Evolutionary conservation across 2,888 invertebrate species (phyloP).

Genomic region (Eupithecia exiguata): DNA sequence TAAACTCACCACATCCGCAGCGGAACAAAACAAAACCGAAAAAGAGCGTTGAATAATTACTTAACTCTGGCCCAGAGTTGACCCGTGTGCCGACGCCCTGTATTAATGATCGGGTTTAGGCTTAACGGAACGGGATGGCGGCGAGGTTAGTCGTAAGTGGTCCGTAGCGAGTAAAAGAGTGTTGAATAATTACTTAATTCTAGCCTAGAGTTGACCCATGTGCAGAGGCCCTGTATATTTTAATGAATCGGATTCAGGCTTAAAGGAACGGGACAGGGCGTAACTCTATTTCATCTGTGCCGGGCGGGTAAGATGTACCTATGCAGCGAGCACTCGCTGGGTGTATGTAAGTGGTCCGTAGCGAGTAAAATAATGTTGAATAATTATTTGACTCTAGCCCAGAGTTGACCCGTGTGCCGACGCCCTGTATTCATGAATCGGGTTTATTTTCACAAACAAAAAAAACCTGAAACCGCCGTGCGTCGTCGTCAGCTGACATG

Average conservation of each 20-base stretch:
- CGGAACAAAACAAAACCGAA: constrained; percentile 33
- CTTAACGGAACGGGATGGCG: background rate
- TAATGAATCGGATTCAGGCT: background rate
- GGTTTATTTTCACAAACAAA: background rate
- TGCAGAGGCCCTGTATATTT: no score
- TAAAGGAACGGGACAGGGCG: no score
- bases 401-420: constrained; percentile 21
- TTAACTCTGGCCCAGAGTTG: constrained; percentile 29
- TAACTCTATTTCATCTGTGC: no score
- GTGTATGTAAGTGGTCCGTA: no score
- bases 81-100: constrained; percentile 19
- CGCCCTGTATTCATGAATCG: constrained; percentile 1
- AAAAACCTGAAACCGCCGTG: no score
- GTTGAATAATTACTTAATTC: constrained; percentile 29
- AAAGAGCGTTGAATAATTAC: constrained; percentile 45
- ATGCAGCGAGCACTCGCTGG: no score
- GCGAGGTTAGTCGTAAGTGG: no score
- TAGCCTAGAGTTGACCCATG: constrained; percentile 26
- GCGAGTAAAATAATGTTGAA: no score
- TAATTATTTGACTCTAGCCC: constrained; percentile 34
- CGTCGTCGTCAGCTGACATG: no score
- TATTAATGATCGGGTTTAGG: constrained; percentile 5
- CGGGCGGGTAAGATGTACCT: no score
- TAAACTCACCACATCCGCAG: constrained; percentile 32
- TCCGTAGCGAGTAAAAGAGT: no score